These are phyloP conservation scores for Xanthia togata DNA, from an alignment of 2,888 invertebrate genomes.

Conservation along the genomic window DNA sequence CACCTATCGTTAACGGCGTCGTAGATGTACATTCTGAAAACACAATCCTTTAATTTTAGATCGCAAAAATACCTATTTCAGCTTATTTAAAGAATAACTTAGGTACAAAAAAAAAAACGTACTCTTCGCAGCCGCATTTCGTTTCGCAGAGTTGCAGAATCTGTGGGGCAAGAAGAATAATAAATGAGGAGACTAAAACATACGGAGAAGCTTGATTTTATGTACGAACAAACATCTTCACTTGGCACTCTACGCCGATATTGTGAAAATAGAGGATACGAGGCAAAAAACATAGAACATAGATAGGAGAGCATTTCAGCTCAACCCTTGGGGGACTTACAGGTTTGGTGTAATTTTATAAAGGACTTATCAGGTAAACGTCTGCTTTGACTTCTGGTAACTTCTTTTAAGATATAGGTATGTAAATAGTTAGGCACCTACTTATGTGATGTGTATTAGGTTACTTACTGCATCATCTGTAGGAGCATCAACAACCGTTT, in stretches of 20 bases:
- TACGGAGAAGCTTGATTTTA: background rate
- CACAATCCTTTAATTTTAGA: background rate
- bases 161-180: conserved; percentile 18
- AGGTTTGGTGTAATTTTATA: background rate
- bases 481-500: conserved; percentile 16
- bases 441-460: background rate
- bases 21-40: conserved; percentile 76
- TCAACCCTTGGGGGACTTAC: background rate
- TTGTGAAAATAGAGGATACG: background rate
- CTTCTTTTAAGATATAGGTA: background rate
- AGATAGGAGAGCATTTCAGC: background rate
- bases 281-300: background rate
- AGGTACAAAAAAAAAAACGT: no score
- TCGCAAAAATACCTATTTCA: background rate
- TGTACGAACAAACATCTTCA: background rate
- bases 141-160: conserved; percentile 61
- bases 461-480: conserved; percentile 40
- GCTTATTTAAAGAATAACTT: background rate
- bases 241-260: background rate
- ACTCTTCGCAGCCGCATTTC: conserved; percentile 79
- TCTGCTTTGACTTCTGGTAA: background rate
- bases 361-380: background rate
- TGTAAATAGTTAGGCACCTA: background rate
- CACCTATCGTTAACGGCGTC: conserved; percentile 76
- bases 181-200: background rate